Percentiles rank a stretch among this genome's conserved stretches.
phyloP scores from a whole-genome alignment of 2,888 invertebrate species.

The Liposcelis brunnea region DNA sequence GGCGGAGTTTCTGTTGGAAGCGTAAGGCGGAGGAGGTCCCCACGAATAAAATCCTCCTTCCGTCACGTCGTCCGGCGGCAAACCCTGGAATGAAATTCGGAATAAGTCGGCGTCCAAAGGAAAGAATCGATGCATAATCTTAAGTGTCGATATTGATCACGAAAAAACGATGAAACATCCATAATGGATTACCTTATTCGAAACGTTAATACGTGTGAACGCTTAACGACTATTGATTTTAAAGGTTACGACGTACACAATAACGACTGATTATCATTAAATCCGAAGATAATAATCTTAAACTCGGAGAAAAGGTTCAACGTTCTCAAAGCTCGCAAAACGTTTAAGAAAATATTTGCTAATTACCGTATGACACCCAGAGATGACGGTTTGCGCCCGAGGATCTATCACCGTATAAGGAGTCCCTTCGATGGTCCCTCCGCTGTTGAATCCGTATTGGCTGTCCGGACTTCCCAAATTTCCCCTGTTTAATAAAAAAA shows the following conservation, averaged over 20 bases:
- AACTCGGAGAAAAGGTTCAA: too few species aligned
- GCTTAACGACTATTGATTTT: slow-evolving; percentile 6
- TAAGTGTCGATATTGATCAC: too few species aligned
- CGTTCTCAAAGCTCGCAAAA: too few species aligned
- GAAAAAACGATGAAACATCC: slow-evolving; percentile 19
- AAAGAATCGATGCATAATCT: too few species aligned
- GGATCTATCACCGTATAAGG: slow-evolving; percentile 30
- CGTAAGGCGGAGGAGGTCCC: slow-evolving; percentile 78
- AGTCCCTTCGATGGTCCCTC: slow-evolving; percentile 29
- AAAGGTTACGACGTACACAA: slow-evolving; percentile 7
- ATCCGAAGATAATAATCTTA: too few species aligned
- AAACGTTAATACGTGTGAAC: slow-evolving; percentile 16
- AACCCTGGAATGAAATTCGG: background rate
- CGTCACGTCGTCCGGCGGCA: slow-evolving; percentile 28
- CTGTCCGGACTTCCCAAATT: slow-evolving; percentile 55
- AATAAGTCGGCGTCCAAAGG: too few species aligned
- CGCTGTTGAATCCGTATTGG: slow-evolving; percentile 47
- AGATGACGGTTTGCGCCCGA: slow-evolving; percentile 23
- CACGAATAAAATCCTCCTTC: slow-evolving; percentile 45
- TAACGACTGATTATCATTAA: too few species aligned
- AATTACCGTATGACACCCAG: slow-evolving; percentile 21
- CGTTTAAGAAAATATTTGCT: slow-evolving; percentile 21
- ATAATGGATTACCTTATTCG: slow-evolving; percentile 18
- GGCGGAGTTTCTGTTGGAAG: slow-evolving; percentile 36
- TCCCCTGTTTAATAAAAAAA: slow-evolving; percentile 17